Evolutionary conservation across 2,113 vertebrate genomes (phyloP).

Genomic region (Poeciliopsis occidentalis): DNA sequence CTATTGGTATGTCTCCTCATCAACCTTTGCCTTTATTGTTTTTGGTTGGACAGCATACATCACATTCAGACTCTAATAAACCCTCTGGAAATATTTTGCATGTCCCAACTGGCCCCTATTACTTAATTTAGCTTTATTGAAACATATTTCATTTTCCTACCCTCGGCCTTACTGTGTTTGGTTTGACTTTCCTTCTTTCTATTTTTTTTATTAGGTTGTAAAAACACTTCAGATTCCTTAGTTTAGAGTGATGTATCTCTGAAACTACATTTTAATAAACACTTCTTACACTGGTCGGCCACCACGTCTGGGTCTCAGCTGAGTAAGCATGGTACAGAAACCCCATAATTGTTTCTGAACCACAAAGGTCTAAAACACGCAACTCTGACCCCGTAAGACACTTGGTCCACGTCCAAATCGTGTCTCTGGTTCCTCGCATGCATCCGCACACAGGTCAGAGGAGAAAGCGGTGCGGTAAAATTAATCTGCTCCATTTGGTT

Average conservation of each 20-base stretch:
- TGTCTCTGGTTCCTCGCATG: constrained; percentile 60
- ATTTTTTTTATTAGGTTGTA: constrained; percentile 1
- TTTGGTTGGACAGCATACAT: not conserved
- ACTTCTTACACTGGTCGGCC: constrained; percentile 36
- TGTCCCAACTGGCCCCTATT: constrained; percentile 33
- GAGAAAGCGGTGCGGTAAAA: constrained; percentile 59
- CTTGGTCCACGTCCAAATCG: constrained; percentile 54
- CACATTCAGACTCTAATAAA: constrained; percentile 34
- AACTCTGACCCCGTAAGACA: constrained; percentile 49
- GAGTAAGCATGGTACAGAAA: constrained; percentile 64
- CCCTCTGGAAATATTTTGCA: constrained; percentile 40
- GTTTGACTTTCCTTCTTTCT: not conserved
- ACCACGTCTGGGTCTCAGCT: constrained; percentile 45
- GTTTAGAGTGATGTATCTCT: constrained; percentile 18
- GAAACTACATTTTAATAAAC: constrained; percentile 37
- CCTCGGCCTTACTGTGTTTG: constrained; percentile 10
- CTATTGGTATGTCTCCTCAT: constrained; percentile 37
- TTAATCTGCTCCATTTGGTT: constrained; percentile 56
- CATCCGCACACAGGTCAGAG: constrained; percentile 54
- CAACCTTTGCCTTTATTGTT: constrained; percentile 39
- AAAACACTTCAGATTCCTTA: constrained; percentile 19
- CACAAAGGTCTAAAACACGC: constrained; percentile 59
- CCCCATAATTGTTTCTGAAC: constrained; percentile 66
- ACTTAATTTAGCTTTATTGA: constrained; percentile 37
- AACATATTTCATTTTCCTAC: constrained; percentile 25